Evolutionary conservation across 2,113 vertebrate species (phyloP), one percentile per base, ranked within the genome.

Genomic region (Saguinus midas): DNA sequence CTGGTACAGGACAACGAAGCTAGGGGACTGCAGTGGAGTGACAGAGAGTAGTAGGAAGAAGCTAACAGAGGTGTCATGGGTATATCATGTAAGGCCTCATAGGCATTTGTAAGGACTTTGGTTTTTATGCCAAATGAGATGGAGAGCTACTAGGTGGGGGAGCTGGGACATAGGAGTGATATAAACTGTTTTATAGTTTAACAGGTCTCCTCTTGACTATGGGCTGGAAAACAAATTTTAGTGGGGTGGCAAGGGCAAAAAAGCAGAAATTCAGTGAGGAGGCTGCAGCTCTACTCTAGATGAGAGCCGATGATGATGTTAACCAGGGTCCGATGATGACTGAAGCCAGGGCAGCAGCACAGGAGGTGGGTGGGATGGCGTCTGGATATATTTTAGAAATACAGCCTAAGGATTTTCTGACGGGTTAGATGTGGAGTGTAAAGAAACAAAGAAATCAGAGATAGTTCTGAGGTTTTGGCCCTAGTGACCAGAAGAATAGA

Each of bases 1-100:
- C 40, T 68, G 45, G 68, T 82, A 91, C 55, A 88, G n/a, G 14
- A 75, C 25, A 12, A 20, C 85, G 35, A 85, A 81, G 84, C 48
- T 64, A 37, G 82, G 17, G 12, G 61, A 52, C 35, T 18, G 7
- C 16, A 20, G 18, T 3, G 10, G 57, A 58, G 18, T 23, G 17
- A 76, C 35, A 58, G 40, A 73, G 5, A 1, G 9, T 9, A 18
- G 23, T 16, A 29, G 87, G 58, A 18, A 27, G 0, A 32, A 55
- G 2, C 8, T 0, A 29, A 94, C 45, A 73, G 16, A 66, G 55
- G 37, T 57, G 10, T 50, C 2, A 35, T 25, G 29, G 13, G 16
- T 23, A 66, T 32, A 43, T 14, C 12, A 48, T 0, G 8, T 1
- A 86, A 73, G 45, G 73, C 21, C 12, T 58, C 25, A 0, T 0